phyloP scores from a whole-genome alignment of 2,113 vertebrate genomes.

The Lophius piscatorius region DNA sequence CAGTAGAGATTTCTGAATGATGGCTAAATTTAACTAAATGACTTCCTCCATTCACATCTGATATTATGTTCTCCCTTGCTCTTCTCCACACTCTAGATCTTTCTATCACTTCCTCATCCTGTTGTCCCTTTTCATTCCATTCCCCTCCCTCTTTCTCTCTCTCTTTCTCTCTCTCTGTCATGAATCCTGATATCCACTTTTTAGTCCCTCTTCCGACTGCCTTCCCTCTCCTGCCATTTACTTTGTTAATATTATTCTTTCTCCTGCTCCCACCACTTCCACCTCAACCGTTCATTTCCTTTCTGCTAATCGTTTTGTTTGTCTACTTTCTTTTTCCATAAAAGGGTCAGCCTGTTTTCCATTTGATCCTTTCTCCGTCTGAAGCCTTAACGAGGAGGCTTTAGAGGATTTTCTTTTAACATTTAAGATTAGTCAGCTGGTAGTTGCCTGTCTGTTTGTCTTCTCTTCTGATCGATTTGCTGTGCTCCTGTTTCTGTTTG shows the following conservation, averaged over 20 bases:
- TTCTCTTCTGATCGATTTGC: slow-evolving; percentile 42
- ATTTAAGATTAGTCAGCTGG: slow-evolving; percentile 35
- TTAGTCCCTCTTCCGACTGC: slow-evolving; percentile 22
- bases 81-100: slow-evolving; percentile 45
- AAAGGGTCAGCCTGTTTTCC: slow-evolving; percentile 21
- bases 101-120: slow-evolving; percentile 56
- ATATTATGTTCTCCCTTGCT: slow-evolving; percentile 67
- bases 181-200: slow-evolving; percentile 53
- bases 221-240: slow-evolving; percentile 36
- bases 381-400: slow-evolving; percentile 38
- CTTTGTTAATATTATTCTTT: slow-evolving; percentile 30
- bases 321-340: slow-evolving; percentile 21
- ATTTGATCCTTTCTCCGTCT: slow-evolving; percentile 14
- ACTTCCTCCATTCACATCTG: slow-evolving; percentile 76
- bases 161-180: slow-evolving; percentile 24
- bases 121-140: slow-evolving; percentile 51
- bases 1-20: slow-evolving; percentile 72
- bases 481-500: slow-evolving; percentile 41
- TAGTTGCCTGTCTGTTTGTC: slow-evolving; percentile 37
- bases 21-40: slow-evolving; percentile 79
- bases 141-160: slow-evolving; percentile 36
- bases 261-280: slow-evolving; percentile 17
- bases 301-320: slow-evolving; percentile 46
- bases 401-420: slow-evolving; percentile 42
- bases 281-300: slow-evolving; percentile 19